Evolutionary conservation across 2,888 invertebrate species (phyloP), one percentile per base, ranked within the genome.

Genomic region (Liposcelis brunnea): DNA sequence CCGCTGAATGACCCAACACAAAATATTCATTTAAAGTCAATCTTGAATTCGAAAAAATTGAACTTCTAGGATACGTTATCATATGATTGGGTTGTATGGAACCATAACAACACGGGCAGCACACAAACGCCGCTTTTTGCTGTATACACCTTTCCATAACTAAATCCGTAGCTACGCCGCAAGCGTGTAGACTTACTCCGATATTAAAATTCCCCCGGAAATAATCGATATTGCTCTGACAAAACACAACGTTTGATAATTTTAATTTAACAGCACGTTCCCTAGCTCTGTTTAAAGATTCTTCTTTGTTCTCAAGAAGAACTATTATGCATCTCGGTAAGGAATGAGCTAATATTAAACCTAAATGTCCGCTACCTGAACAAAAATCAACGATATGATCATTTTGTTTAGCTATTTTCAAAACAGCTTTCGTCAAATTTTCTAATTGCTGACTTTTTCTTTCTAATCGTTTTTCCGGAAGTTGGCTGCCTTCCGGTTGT

Each of bases 71-170:
- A 62, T 90, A 93, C 1, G 66, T 65, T 38, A 90, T 66, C 52
- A 79, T 74, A 52, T 84, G 77, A 54, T 85, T 86, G 50, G 78
- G 71, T 61, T 81, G 80, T 11, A 94, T 71, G 2, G 80, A 79
- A 1, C 94, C 94, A 64, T 94, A 94, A 59, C 94, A 94, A 60
- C 95, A 95, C 0, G 94, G 94, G 56, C 89, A 90, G 44, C 86
- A 71, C 1, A 91, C 80, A 67, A 94, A 91, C 51, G 79, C 73
- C 0, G 93, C 91, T 47, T 70, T 69, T 11, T 71, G 74, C 40
- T 71, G 65, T 11, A 84, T 70, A 60, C 94, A 94, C 57, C 81
- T 80, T 54, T 82, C 75, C 43, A 94, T 68, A 1, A 94, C 91
- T 49, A 94, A 71, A 64, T 95, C 95, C 2, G 89, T 91, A 1